Evolutionary conservation across 2,113 vertebrate genomes (phyloP).

Genomic region (Dolichotis patagonum): DNA sequence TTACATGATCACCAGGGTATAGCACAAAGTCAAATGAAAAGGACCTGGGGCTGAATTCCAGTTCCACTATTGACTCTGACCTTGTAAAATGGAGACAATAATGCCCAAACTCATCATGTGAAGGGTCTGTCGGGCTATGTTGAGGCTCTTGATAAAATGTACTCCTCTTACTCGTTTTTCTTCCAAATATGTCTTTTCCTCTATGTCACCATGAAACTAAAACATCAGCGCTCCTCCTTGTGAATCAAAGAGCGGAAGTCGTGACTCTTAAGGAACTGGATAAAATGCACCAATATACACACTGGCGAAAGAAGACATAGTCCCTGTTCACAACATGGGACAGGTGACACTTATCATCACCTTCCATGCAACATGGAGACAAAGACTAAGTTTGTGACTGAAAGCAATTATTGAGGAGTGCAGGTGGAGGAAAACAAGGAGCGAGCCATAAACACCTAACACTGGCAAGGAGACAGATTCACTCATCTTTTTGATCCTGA

Average conservation of each 20-base stretch:
- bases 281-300: background rate
- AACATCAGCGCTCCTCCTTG: background rate
- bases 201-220: background rate
- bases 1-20: background rate
- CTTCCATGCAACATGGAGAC: background rate
- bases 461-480: conserved; percentile 66
- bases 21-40: background rate
- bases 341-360: background rate
- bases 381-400: background rate
- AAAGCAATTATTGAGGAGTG: conserved; percentile 66
- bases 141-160: background rate
- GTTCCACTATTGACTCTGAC: background rate
- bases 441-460: conserved; percentile 41
- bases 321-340: background rate
- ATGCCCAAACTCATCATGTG: background rate
- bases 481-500: conserved; percentile 72
- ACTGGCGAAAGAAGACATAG: background rate
- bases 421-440: conserved; percentile 41
- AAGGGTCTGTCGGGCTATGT: background rate
- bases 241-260: conserved; percentile 14
- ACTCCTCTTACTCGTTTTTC: background rate
- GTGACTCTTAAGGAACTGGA: background rate
- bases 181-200: background rate
- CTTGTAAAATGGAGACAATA: conserved; percentile 46
- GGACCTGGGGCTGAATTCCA: conserved; percentile 29